Conservation (phyloP, 2,113 vertebrate species). For the Glaucidium brasilianum region DNA sequence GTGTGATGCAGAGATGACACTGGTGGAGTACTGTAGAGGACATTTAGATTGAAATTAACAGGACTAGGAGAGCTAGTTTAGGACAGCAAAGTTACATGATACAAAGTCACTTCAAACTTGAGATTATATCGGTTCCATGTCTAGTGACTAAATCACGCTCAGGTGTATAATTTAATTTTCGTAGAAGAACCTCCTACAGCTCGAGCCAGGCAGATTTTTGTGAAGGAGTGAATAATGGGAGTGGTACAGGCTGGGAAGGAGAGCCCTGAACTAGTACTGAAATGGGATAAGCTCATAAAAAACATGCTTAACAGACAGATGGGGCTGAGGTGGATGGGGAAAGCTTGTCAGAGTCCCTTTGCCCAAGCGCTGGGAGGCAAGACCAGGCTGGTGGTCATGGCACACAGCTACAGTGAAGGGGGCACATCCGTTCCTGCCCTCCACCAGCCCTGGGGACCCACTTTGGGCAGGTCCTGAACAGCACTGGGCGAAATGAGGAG, state of each 20-base stretch:
- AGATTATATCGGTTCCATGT: not conserved
- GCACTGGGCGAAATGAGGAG: fast-evolving
- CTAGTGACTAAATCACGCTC: not conserved
- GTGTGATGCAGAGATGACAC: not conserved
- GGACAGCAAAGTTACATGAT: not conserved
- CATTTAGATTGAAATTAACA: not conserved
- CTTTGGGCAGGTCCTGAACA: not conserved
- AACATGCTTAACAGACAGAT: fast-evolving
- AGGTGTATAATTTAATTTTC: not conserved
- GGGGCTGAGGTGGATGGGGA: fast-evolving
- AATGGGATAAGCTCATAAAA: not conserved
- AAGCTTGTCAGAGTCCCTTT: not conserved
- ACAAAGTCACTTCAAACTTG: not conserved
- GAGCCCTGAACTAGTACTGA: not conserved
- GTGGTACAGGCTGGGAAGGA: not conserved
- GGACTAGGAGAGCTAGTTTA: not conserved
- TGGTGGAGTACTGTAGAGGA: not conserved
- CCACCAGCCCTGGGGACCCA: fast-evolving
- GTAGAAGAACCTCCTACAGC: not conserved
- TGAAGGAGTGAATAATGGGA: not conserved
- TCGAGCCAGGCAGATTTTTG: not conserved
- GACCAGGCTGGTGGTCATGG: not conserved
- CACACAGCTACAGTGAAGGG: fast-evolving
- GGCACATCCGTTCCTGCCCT: fast-evolving
- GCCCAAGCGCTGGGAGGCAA: not conserved